Base-by-base conservation (phyloP, 2,113 vertebrate species). In the Dipodomys ordii region DNA sequence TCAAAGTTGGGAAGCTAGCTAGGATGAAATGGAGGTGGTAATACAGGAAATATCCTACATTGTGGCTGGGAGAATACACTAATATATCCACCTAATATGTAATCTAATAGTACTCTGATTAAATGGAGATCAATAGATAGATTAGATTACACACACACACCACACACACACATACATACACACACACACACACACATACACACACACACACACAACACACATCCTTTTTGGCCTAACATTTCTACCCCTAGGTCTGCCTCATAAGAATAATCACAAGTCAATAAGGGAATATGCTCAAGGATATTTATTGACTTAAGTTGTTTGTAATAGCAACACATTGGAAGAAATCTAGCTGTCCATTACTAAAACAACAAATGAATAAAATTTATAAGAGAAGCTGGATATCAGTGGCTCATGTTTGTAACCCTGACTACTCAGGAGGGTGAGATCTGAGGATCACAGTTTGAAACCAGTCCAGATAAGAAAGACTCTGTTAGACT, bases 261-360 rank as follows among this genome's bases (percentile, higher is more conserved):
- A 93, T 67, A 53, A 60, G 87, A 89, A 77, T 16, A 88, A 79
- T 82, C 30, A 74, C n/a, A 91, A n/a, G 27, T 53, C 8, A 39
- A 64, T 73, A 88, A 68, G 0, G 7, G 20, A 94, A 65, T 27
- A 92, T 3, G 9, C 46, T 57, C 32, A 78, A 92, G n/a, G 18
- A 68, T 90, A 73, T 44, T 84, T 90, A 82, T 57, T 18, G 53
- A 57, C 39, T 23, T 46, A 7, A 86, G 30, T 62, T 44, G 28
- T 78, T 88, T 92, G 27, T n/a, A 80, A 87, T 8, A 69, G 13
- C 28, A 28, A 22, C 71, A 25, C 82, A 35, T 16, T 87, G n/a
- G 62, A 92, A 80, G 35, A 32, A 87, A 84, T 76, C 27, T 78
- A 91, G 39, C 28, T 74, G 4, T 88, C 76, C 5, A 39, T 53